Base-by-base conservation (phyloP, 2,888 invertebrate species). In the Drosophila yooni region DNA sequence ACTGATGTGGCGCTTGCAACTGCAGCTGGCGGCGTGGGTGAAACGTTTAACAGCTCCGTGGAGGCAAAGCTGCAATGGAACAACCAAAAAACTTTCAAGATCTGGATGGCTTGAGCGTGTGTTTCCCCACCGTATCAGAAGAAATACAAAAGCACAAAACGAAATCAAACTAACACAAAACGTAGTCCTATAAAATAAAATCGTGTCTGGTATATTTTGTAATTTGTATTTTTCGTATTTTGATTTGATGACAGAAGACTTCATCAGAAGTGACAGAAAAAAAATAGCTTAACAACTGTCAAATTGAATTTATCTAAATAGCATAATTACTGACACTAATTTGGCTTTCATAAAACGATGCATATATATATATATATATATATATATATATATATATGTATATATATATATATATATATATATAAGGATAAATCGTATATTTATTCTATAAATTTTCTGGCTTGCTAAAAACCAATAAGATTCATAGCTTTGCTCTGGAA, bases 41-140 rank as follows among this genome's bases (percentile, higher is more conserved):
- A 82, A 5, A 74, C 59, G 21, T 63, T 62, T 27, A 79, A 43
- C 40, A 79, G 33, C 29, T 79, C 78, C 11, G 62, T 52, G 1
- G 79, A 59, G 29, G 82, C 61, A 29, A 78, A 62, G 25, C 90
- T 60, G 66, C 25, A 4, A n/a, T 13, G 2, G 2, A 7, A 51
- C 25, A 34, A n/a, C 3, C 0, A n/a, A 34, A 34, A 52, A 25
- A 2, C 34, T 7, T 54, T 18, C 2, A 25, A 8, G 3, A 46
- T 46, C 7, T 21, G 46, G 21, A 43, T 43, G 21, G 21, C 21
- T 7, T 7, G 7, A 21, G 3, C 21, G 13, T 2, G 13, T 21
- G 11, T 21, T 43, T 21, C 43, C 21, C 21, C 2, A 21, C 21
- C 2, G 43, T 21, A 43, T 1, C 43, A 15, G 36, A 15, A 13